Base-by-base conservation (phyloP, 2,113 vertebrate species). In the Martes martes region DNA sequence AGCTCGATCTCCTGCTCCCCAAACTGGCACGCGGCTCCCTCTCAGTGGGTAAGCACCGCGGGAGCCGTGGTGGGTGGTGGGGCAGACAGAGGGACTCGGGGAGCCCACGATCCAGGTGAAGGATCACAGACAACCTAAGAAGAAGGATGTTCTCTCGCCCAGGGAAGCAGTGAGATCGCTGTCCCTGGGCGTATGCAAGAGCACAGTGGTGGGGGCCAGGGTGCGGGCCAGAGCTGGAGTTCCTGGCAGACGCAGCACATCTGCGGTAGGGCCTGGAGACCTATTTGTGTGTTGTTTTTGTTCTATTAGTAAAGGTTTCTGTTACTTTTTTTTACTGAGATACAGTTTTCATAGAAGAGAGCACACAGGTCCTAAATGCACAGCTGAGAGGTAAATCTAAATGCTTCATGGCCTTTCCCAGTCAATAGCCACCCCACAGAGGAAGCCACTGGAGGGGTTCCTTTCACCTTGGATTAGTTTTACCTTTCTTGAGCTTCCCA, bases 11-110 rank as follows among this genome's bases (percentile, higher is more conserved):
- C 1, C 97, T 99, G 92, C 97, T 99, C n/a, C 99, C 99, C 89
- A 99, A 99, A 96, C 95, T 99, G 97, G 99, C 99, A 0, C 98
- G 99, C 4, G 98, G 98, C 50, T 99, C 98, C 0, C 95, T 99
- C 52, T 99, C 98, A 18, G 52, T 92, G 96, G 99, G 99, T 99
- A 55, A 85, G 98, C 74, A 21, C 81, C 1, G 0, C 0, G 42
- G 50, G 86, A 19, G 16, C 83, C 31, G 26, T n/a, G 9, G 45
- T 1, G 36, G 81, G 55, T 1, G 1, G 28, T 0, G 28, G 65
- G 42, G 26, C 50, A 7, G 42, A 47, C 11, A 0, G 42, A 31
- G 23, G 63, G 63, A 45, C 50, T 4, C 76, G 11, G 39, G 28
- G 15, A 11, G 45, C 14, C 59, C 91, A 61, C 6, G 11, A 26